These are phyloP conservation scores for Connochaetes taurinus DNA, from an alignment of 2,113 vertebrate genomes.

Conservation along the genomic window DNA sequence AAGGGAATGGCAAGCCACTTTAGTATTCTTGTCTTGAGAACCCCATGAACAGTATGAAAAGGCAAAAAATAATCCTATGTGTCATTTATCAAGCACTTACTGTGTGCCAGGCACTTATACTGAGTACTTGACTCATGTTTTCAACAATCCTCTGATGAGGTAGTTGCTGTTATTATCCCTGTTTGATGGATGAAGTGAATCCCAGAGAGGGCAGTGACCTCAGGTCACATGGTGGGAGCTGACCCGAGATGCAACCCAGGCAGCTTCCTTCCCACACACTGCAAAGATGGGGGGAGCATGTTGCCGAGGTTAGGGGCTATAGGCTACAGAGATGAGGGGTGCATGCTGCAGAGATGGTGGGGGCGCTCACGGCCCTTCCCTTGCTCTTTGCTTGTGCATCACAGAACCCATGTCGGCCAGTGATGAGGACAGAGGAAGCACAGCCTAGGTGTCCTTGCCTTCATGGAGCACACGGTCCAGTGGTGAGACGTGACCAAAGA, in stretches of 20 bases:
- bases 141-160: accelerated
- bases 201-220: background rate
- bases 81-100: background rate
- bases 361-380: accelerated
- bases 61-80: accelerated
- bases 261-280: background rate
- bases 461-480: background rate
- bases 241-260: accelerated
- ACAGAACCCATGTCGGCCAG: accelerated
- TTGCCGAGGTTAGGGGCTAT: accelerated
- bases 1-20: background rate
- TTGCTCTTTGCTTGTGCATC: accelerated
- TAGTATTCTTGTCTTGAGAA: background rate
- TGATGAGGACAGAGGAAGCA: accelerated
- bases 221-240: accelerated
- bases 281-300: background rate
- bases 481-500: accelerated
- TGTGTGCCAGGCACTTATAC: accelerated
- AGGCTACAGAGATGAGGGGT: background rate
- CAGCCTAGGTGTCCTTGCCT: accelerated
- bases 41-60: background rate
- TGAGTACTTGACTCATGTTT: accelerated
- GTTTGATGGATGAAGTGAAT: background rate
- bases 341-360: accelerated
- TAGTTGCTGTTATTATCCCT: accelerated